phyloP scores from a whole-genome alignment of 2,888 invertebrate species.

The Drosophila macrospina region DNA sequence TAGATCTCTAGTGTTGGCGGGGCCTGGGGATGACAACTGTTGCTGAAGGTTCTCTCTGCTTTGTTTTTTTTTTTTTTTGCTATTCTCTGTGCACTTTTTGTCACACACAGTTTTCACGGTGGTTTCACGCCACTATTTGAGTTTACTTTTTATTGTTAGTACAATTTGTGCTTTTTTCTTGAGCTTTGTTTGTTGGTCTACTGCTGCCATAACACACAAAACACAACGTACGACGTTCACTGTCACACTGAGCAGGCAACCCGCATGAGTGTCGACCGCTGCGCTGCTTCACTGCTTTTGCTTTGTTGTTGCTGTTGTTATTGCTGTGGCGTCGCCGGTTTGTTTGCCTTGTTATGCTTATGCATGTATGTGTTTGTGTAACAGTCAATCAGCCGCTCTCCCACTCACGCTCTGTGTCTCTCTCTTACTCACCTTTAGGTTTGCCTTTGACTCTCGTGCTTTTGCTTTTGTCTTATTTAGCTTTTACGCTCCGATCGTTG shows the following conservation, averaged over 20 bases:
- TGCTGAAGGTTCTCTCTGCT: slow-evolving; percentile 39
- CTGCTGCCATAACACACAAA: slow-evolving; percentile 56
- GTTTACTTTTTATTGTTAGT: slow-evolving; percentile 6
- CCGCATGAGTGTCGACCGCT: slow-evolving; percentile 39
- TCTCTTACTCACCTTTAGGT: slow-evolving; percentile 2
- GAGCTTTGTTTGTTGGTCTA: slow-evolving; percentile 41
- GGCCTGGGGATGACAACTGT: slow-evolving; percentile 55
- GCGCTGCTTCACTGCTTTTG: slow-evolving; percentile 37
- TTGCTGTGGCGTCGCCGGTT: slow-evolving; percentile 33
- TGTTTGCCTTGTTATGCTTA: slow-evolving; percentile 33
- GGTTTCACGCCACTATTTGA: slow-evolving; percentile 19
- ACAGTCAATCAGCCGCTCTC: slow-evolving; percentile 37
- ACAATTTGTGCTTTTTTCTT: slow-evolving; percentile 26
- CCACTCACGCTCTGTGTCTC: slow-evolving; percentile 14
- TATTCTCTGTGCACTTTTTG: slow-evolving; percentile 16
- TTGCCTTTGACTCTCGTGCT: neutral
- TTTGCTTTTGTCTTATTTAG: slow-evolving; percentile 16
- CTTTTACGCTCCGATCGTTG: slow-evolving; percentile 19
- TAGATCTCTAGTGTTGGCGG: slow-evolving; percentile 31
- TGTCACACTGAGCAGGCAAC: slow-evolving; percentile 69
- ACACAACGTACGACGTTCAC: slow-evolving; percentile 80
- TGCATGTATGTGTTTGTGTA: slow-evolving; percentile 21
- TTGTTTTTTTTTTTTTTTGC: neutral
- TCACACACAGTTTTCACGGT: slow-evolving; percentile 20
- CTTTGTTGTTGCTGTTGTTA: slow-evolving; percentile 16